Evolutionary conservation across 2,888 invertebrate genomes (phyloP).

Genomic region (Amblyteles armatorius): DNA sequence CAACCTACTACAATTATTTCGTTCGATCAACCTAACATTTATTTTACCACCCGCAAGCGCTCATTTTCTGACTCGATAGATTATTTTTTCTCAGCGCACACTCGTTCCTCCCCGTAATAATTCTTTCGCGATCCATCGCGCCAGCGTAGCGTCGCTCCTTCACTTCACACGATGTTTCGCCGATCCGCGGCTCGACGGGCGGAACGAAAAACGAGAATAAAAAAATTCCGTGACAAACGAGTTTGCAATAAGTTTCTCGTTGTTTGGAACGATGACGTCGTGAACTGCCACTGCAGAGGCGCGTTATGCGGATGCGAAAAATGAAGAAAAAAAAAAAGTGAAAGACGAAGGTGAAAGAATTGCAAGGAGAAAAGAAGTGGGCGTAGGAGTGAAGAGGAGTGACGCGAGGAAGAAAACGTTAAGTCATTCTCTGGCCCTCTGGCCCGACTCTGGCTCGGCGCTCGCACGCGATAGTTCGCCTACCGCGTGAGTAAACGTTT

Average conservation of each 20-base stretch:
- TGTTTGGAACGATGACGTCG: conserved; percentile 2
- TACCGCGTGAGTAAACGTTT: conserved; percentile 48
- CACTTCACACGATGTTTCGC: too few relatives aligned
- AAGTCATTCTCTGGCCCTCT: conserved; percentile 60
- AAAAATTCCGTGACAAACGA: background rate
- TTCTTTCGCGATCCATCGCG: too few relatives aligned
- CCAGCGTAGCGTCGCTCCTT: too few relatives aligned
- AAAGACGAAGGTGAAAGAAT: background rate
- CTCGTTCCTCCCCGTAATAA: too few relatives aligned
- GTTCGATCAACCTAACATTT: too few relatives aligned
- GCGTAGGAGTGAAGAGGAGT: conserved; percentile 46
- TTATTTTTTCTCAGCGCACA: too few relatives aligned
- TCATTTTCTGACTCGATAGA: too few relatives aligned
- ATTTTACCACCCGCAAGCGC: too few relatives aligned
- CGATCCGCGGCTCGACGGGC: too few relatives aligned
- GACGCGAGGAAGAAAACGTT: conserved; percentile 58
- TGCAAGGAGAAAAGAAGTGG: conserved; percentile 18
- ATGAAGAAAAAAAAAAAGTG: conserved; percentile 2
- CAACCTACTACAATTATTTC: too few relatives aligned
- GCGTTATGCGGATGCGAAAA: background rate
- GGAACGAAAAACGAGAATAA: background rate
- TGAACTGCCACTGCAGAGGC: background rate
- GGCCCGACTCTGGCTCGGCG: conserved; percentile 13
- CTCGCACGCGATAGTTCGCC: conserved; percentile 53
- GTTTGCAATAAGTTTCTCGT: conserved; percentile 16